Conservation (phyloP, 2,888 invertebrate genomes). For the Diarsia brunnea region DNA sequence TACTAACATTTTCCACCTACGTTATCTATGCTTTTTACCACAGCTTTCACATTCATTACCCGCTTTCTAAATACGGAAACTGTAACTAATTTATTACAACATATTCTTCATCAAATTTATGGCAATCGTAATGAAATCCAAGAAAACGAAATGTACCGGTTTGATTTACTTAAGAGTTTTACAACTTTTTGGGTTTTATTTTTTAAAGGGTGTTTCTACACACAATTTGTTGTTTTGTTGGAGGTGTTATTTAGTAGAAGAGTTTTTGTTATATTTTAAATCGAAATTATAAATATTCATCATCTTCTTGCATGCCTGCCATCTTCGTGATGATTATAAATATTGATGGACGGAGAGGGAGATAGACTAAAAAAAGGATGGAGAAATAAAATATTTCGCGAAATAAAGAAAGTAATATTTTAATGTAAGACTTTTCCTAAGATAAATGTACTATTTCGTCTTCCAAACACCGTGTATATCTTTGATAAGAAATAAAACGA, state of each 20-base stretch:
- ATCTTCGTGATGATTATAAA: too few relatives aligned
- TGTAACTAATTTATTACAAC: conserved; percentile 15
- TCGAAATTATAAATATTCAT: too few relatives aligned
- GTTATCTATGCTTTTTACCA: neutral
- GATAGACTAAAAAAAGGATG: too few relatives aligned
- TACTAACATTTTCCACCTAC: neutral
- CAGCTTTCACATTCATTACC: neutral
- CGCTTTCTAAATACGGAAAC: neutral
- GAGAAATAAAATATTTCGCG: too few relatives aligned
- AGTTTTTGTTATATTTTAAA: neutral
- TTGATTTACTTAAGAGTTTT: conserved; percentile 1
- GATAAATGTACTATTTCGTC: neutral
- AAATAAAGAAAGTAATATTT: neutral
- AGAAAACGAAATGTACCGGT: too few relatives aligned
- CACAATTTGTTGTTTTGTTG: neutral
- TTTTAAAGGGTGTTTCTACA: neutral
- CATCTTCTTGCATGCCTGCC: too few relatives aligned
- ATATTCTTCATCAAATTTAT: conserved; percentile 2
- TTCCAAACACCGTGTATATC: neutral
- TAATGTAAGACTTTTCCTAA: neutral
- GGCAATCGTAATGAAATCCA: conserved; percentile 4
- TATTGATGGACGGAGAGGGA: too few relatives aligned
- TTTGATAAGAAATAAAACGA: conserved; percentile 6
- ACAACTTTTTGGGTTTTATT: conserved; percentile 2
- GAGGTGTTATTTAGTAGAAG: neutral